These are phyloP conservation scores for Gila orcuttii DNA, from an alignment of 2,113 vertebrate genomes.

Conservation along the genomic window DNA sequence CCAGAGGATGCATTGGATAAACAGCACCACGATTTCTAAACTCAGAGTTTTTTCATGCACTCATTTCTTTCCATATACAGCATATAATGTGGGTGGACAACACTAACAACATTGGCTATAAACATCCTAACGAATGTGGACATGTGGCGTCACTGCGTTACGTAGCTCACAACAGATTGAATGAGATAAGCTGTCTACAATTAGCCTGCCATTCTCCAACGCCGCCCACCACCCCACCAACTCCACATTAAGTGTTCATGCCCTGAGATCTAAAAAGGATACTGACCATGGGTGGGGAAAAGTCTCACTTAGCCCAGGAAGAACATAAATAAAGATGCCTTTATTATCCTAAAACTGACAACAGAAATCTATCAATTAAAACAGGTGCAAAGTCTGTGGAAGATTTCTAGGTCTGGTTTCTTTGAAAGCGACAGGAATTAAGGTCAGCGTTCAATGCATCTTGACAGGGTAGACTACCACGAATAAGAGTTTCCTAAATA, in stretches of 20 bases:
- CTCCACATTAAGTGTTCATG: neutral
- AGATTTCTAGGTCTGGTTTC: neutral
- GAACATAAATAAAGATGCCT: slow-evolving; percentile 2
- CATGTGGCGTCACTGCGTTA: slow-evolving; percentile 15
- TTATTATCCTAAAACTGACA: slow-evolving; percentile 22
- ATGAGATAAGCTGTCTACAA: slow-evolving; percentile 27
- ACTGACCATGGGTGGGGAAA: slow-evolving; percentile 2
- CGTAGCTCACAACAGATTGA: slow-evolving; percentile 6
- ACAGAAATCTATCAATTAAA: neutral
- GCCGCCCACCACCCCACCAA: neutral
- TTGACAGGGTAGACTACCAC: neutral
- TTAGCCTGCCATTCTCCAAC: neutral
- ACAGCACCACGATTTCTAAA: neutral
- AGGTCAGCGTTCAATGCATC: neutral
- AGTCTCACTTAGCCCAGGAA: slow-evolving; percentile 39
- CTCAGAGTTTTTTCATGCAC: slow-evolving; percentile 19
- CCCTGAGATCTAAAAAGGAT: neutral
- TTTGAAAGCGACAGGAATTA: neutral
- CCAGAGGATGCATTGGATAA: neutral
- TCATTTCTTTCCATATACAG: neutral
- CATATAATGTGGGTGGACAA: slow-evolving; percentile 39
- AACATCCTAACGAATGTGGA: slow-evolving; percentile 40
- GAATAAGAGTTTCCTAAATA: slow-evolving; percentile 37
- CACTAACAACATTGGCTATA: slow-evolving; percentile 24
- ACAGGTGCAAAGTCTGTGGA: neutral